Conservation (phyloP, 2,888 invertebrate species). For the Temnothorax unifasciatus region DNA sequence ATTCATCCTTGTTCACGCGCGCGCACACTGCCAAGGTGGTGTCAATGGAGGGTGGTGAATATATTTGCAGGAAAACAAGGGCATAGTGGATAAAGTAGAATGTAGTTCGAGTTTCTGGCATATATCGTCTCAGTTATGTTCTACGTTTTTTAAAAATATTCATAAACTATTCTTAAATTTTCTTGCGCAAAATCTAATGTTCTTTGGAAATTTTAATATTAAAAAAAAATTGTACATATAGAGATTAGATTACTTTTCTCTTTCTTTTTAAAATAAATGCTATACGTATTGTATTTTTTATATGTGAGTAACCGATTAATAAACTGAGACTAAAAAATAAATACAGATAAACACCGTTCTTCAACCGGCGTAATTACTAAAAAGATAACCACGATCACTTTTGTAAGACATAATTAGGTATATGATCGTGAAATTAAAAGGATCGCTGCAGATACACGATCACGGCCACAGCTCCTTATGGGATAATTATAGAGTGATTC, state of each 20-base stretch:
- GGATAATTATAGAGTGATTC: slow-evolving; percentile 71
- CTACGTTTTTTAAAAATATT: slow-evolving; percentile 9
- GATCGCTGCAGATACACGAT: slow-evolving; percentile 36
- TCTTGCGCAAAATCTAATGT: not conserved
- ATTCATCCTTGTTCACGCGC: slow-evolving; percentile 31
- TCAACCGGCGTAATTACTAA: not conserved
- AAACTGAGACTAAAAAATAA: slow-evolving; percentile 31
- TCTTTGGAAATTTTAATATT: slow-evolving; percentile 5
- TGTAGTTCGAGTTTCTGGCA: not conserved
- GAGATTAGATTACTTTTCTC: not conserved
- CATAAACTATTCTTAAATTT: slow-evolving; percentile 28
- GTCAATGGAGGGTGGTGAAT: not conserved
- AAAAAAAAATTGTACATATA: slow-evolving; percentile 3
- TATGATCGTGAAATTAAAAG: slow-evolving; percentile 39
- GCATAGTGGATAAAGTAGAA: slow-evolving; percentile 12
- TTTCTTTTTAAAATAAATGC: not conserved
- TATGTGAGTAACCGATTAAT: slow-evolving; percentile 28
- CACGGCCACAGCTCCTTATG: slow-evolving; percentile 60
- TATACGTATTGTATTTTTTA: slow-evolving; percentile 21
- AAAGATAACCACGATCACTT: slow-evolving; percentile 13
- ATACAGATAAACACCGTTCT: not conserved
- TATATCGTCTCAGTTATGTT: slow-evolving; percentile 21
- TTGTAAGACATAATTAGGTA: slow-evolving; percentile 4
- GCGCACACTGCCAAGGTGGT: not conserved
- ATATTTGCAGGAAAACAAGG: slow-evolving; percentile 23